Base-by-base conservation (phyloP, 2,888 invertebrate genomes). In the Calliopum simillimum region DNA sequence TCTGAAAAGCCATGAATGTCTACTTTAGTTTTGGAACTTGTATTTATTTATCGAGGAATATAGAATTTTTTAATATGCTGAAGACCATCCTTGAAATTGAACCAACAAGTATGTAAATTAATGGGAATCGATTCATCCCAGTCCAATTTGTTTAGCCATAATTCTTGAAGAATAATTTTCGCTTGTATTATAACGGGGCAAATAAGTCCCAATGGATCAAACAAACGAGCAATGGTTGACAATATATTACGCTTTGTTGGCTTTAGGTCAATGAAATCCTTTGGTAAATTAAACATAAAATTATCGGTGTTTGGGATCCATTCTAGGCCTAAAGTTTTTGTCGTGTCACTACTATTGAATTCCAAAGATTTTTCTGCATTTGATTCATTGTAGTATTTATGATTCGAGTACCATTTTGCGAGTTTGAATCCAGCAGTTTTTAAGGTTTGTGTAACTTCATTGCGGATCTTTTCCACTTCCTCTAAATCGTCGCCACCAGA, bases 391-490 rank as follows among this genome's bases (percentile, higher is more conserved):
- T 62, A 69, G 0, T 14, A 21, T 5, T 44, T n/a, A 51, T 58
- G 69, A 23, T 61, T 70, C n/a, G 71, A 70, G 16, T 19, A 70
- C 70, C 68, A 71, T 47, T 73, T 73, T 2, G 66, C 62, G 14
- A 73, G 55, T n/a, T 51, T 51, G 44, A 72, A 67, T 8, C 65
- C 56, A 49, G 56, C 67, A 23, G 56, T 44, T 55, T 49, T 19
- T 21, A 64, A 43, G 16, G 49, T 49, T 2, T 13, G 1, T n/a
- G n/a, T 14, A 4, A 58, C 49, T 49, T 70, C 55, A 3, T n/a
- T 58, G 16, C 53, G 53, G 16, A 53, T 53, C 16, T 12, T n/a
- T n/a, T n/a, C n/a, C n/a, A n/a, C n/a, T n/a, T n/a, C n/a, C n/a
- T n/a, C n/a, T n/a, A n/a, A n/a, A n/a, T n/a, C n/a, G n/a, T n/a